Conservation (phyloP, 1,140 invertebrate genomes). For the Cydia strobilella region DNA sequence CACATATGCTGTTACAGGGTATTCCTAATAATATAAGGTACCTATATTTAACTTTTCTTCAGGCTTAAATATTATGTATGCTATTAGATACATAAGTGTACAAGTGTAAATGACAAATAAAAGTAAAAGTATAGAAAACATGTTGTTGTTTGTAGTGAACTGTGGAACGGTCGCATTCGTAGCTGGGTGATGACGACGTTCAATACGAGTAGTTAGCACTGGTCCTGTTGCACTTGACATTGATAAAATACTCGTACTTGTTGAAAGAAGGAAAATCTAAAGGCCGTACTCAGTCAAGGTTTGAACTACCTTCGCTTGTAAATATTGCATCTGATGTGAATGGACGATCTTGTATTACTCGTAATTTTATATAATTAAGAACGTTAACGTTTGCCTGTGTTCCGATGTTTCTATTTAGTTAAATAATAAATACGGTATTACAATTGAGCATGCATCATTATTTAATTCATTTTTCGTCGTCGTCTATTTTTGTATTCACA, state of each 20-base stretch:
- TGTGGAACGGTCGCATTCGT: neutral
- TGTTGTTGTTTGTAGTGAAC: neutral
- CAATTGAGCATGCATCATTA: too few species aligned
- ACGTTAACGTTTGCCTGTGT: too few species aligned
- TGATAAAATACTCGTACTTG: conserved; percentile 65
- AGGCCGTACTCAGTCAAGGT: conserved; percentile 30
- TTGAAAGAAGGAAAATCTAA: conserved; percentile 66
- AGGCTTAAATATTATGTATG: too few species aligned
- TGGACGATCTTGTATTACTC: neutral
- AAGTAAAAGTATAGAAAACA: too few species aligned
- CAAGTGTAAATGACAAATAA: too few species aligned
- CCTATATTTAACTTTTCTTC: too few species aligned
- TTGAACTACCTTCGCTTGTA: conserved; percentile 18
- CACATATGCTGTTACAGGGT: too few species aligned
- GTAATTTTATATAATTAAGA: neutral
- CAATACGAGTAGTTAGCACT: conserved; percentile 30
- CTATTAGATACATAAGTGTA: too few species aligned
- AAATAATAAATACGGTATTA: neutral
- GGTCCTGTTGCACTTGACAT: conserved; percentile 71
- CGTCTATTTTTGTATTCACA: too few species aligned
- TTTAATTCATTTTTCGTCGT: too few species aligned
- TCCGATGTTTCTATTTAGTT: neutral
- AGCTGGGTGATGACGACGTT: conserved; percentile 4
- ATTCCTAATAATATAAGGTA: too few species aligned
- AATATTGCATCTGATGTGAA: conserved; percentile 7